phyloP scores from a whole-genome alignment of 2,797 vertebrate species.

The Macroramphosus scolopax region DNA sequence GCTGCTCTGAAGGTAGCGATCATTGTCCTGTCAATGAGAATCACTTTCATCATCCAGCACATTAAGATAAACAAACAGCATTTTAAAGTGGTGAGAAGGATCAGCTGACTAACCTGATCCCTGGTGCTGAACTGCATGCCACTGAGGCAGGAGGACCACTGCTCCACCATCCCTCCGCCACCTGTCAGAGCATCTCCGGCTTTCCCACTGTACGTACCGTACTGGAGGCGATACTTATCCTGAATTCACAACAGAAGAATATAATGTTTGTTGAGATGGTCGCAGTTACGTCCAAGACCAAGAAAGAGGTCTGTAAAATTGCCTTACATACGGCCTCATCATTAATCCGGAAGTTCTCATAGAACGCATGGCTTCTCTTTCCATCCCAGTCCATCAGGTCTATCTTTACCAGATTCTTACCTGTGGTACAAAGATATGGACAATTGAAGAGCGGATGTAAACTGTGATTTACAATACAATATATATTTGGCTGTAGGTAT shows the following conservation, averaged over 20 bases:
- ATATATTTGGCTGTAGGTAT: background rate
- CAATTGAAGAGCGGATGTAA: background rate
- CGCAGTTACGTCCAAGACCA: background rate
- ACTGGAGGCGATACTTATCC: constrained; percentile 87
- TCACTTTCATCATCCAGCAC: background rate
- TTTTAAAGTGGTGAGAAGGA: background rate
- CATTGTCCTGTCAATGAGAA: constrained; percentile 78
- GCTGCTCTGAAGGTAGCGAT: constrained; percentile 84
- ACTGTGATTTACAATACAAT: background rate
- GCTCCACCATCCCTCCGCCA: constrained; percentile 79
- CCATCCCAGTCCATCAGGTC: constrained; percentile 89
- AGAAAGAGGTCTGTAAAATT: background rate
- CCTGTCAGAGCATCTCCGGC: constrained; percentile 87
- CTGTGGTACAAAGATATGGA: constrained; percentile 56
- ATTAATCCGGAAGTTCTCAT: constrained; percentile 84
- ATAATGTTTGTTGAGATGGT: background rate
- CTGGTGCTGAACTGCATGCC: constrained; percentile 89
- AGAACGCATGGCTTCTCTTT: constrained; percentile 78
- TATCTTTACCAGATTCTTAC: constrained; percentile 83
- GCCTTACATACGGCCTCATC: constrained; percentile 77
- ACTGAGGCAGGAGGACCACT: constrained; percentile 85
- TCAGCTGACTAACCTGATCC: constrained; percentile 70
- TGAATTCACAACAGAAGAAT: constrained; percentile 43
- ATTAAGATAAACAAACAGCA: background rate
- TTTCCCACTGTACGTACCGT: constrained; percentile 82